Conservation (phyloP, 2,888 invertebrate genomes). For the Synanthedon myopaeformis region DNA sequence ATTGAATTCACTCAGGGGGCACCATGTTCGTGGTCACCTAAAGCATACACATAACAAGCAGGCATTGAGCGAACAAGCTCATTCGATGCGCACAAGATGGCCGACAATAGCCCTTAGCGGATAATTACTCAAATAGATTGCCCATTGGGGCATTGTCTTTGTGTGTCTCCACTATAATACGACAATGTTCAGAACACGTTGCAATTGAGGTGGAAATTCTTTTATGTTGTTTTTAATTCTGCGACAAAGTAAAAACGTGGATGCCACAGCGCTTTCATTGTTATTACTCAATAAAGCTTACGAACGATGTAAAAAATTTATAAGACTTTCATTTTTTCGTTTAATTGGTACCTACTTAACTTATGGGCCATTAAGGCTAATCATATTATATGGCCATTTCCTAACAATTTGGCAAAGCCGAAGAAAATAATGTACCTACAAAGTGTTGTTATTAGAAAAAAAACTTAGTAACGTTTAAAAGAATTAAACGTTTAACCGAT, state of each 20-base stretch:
- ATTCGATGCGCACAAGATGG: slow-evolving; percentile 65
- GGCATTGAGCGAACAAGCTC: slow-evolving; percentile 60
- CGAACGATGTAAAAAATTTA: too few relatives aligned
- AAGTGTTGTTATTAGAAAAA: too few relatives aligned
- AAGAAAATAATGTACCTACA: too few relatives aligned
- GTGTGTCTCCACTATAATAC: slow-evolving; percentile 20
- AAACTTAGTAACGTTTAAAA: too few relatives aligned
- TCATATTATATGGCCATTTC: too few relatives aligned
- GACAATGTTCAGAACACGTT: background rate
- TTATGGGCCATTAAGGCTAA: too few relatives aligned
- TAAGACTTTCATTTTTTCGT: too few relatives aligned
- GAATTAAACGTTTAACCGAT: too few relatives aligned
- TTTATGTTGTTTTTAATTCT: background rate
- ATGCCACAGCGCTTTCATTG: too few relatives aligned
- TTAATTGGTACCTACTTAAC: too few relatives aligned
- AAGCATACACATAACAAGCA: slow-evolving; percentile 52
- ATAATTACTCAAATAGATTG: slow-evolving; percentile 71
- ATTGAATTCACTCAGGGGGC: slow-evolving; percentile 41
- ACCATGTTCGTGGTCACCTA: slow-evolving; percentile 41
- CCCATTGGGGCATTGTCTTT: slow-evolving; percentile 67
- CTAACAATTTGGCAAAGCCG: too few relatives aligned
- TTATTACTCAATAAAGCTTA: too few relatives aligned
- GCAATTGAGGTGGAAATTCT: background rate
- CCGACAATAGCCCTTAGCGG: slow-evolving; percentile 68
- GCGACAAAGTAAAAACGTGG: background rate